A percentile compares a stretch with the other conserved stretches of the same genome.
Evolutionary conservation across 2,888 invertebrate genomes (phyloP).

Genomic region (Sialis fuliginosa): DNA sequence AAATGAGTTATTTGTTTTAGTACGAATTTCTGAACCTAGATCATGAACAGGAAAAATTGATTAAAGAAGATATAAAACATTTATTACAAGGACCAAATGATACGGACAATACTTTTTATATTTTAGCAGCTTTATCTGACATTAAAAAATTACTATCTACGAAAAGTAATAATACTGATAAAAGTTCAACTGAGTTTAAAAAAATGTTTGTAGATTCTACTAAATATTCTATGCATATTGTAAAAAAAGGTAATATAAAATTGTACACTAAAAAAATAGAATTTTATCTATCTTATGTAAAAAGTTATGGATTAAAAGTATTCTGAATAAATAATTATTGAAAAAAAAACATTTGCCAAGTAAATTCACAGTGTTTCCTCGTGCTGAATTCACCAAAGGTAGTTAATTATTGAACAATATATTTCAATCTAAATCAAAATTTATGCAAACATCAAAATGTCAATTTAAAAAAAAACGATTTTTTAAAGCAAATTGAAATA

Average conservation of each 20-base stretch:
- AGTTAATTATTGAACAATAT: too few relatives aligned
- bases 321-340: neutral
- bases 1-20: constrained; percentile 23
- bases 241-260: constrained; percentile 34
- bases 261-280: constrained; percentile 47
- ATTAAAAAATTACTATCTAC: constrained; percentile 32
- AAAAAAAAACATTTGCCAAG: too few relatives aligned
- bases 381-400: too few relatives aligned
- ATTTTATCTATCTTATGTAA: constrained; percentile 50
- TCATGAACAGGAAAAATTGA: constrained; percentile 32
- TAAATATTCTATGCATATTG: constrained; percentile 11
- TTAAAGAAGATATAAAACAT: constrained; percentile 40
- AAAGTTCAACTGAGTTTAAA: neutral
- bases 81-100: constrained; percentile 42
- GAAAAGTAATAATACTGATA: constrained; percentile 7
- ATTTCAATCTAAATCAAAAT: too few relatives aligned
- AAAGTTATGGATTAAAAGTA: constrained; percentile 14
- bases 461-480: too few relatives aligned
- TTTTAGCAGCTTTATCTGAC: constrained; percentile 50
- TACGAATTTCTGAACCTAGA: constrained; percentile 36
- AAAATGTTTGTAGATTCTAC: constrained; percentile 6
- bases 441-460: too few relatives aligned
- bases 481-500: too few relatives aligned
- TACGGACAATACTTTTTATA: constrained; percentile 34
- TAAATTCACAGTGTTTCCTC: too few relatives aligned